Evolutionary conservation across 2,113 vertebrate genomes (phyloP).

Genomic region (Geococcyx californianus): DNA sequence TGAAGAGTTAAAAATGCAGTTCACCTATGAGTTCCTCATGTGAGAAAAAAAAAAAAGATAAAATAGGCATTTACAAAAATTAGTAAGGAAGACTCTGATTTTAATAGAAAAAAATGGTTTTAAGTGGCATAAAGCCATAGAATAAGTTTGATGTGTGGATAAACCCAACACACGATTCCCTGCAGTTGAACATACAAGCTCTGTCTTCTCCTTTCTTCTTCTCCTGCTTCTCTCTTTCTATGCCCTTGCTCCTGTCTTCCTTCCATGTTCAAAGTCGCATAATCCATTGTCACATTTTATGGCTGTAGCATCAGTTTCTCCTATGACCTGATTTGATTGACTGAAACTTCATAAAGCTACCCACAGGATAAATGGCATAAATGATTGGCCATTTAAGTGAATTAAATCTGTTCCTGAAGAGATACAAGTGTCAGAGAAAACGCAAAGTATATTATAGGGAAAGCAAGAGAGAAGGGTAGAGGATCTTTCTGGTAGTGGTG

Average conservation of each 20-base stretch:
- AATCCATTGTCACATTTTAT: not conserved
- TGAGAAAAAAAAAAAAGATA: accelerated
- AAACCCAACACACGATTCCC: not conserved
- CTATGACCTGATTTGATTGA: not conserved
- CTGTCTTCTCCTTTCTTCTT: not conserved
- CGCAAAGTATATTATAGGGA: not conserved
- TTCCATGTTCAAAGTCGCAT: not conserved
- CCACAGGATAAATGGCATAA: not conserved
- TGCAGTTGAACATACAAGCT: not conserved
- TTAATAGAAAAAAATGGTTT: not conserved
- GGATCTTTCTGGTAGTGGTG: not conserved
- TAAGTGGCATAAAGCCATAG: not conserved
- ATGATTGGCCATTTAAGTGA: not conserved
- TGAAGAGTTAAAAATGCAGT: not conserved
- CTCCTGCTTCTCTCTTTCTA: not conserved
- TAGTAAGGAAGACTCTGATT: not conserved
- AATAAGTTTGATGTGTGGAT: not conserved
- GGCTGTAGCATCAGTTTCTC: not conserved
- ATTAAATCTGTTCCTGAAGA: not conserved
- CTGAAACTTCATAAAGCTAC: not conserved
- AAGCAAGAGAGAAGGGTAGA: not conserved
- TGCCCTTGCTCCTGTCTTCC: not conserved
- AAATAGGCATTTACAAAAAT: not conserved
- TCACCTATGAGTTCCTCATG: not conserved
- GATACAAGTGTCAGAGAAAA: not conserved